Evolutionary conservation across 2,888 invertebrate genomes (phyloP).

Genomic region (Diloba caeruleocephala): DNA sequence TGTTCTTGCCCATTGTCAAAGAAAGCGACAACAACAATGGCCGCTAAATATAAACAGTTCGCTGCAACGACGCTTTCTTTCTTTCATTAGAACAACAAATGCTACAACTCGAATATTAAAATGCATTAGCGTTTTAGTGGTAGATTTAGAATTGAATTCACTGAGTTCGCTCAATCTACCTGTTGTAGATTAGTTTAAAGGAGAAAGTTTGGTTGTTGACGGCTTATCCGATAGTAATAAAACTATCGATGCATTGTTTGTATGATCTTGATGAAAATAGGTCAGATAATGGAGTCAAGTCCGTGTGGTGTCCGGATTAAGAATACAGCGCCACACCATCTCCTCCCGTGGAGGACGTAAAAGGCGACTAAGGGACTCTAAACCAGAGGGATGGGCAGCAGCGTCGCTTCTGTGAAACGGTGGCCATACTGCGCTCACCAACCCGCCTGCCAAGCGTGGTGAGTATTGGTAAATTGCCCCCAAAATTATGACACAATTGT

Average conservation of each 20-base stretch:
- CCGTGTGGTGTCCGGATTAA: too few species aligned
- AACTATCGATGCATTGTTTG: constrained; percentile 4
- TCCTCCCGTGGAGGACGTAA: too few species aligned
- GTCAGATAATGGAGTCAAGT: background rate
- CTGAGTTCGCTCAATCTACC: background rate
- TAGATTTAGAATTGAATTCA: background rate
- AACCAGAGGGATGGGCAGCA: too few species aligned
- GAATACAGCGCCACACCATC: too few species aligned
- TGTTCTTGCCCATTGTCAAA: constrained; percentile 38
- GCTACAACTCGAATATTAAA: constrained; percentile 12
- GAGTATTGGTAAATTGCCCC: too few species aligned
- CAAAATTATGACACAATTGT: too few species aligned
- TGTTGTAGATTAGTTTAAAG: background rate
- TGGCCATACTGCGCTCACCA: too few species aligned
- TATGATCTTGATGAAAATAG: constrained; percentile 12
- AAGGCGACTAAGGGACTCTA: too few species aligned
- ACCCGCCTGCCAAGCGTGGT: too few species aligned
- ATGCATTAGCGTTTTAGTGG: constrained; percentile 3
- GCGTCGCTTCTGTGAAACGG: too few species aligned
- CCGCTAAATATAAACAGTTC: constrained; percentile 41
- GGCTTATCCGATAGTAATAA: constrained; percentile 21
- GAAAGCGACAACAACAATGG: constrained; percentile 55
- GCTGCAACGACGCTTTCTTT: constrained; percentile 47
- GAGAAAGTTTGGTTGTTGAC: constrained; percentile 15
- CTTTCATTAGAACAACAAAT: constrained; percentile 40